Evolutionary conservation across 2,797 vertebrate genomes (phyloP).

Genomic region (Onychomys leucogaster): DNA sequence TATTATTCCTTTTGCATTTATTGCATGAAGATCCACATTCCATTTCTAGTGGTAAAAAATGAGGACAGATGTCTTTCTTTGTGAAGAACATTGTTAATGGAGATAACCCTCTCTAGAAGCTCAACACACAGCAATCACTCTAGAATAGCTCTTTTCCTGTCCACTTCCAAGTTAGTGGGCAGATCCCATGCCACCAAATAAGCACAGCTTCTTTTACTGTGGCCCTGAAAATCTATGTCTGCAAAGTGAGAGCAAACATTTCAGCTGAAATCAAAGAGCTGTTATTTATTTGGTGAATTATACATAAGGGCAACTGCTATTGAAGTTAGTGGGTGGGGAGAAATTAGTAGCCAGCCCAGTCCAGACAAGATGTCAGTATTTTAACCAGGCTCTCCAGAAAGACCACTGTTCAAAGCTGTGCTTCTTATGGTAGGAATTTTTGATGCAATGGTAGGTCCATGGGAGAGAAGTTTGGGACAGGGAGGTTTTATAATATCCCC

Average conservation of each 20-base stretch:
- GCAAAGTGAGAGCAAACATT: background rate
- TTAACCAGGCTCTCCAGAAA: background rate
- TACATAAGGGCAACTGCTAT: background rate
- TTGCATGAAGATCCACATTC: background rate
- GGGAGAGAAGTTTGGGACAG: background rate
- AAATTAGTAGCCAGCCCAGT: background rate
- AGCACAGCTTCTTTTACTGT: background rate
- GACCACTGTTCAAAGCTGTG: background rate
- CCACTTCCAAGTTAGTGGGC: background rate
- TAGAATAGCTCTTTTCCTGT: background rate
- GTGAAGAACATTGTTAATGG: background rate
- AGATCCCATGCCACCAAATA: background rate
- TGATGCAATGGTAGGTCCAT: background rate
- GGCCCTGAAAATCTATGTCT: background rate
- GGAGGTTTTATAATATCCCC: background rate
- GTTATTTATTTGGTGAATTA: slow-evolving; percentile 24
- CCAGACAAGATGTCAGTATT: slow-evolving; percentile 10
- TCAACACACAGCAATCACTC: background rate
- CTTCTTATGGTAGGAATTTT: background rate
- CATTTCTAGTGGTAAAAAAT: slow-evolving; percentile 41
- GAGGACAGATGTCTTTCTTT: slow-evolving; percentile 10
- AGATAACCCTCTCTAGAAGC: background rate
- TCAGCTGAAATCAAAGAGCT: background rate
- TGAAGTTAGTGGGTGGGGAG: background rate
- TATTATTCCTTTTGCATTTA: background rate